Conservation (phyloP, 1,140 invertebrate genomes). For the Elysia chlorotica region DNA sequence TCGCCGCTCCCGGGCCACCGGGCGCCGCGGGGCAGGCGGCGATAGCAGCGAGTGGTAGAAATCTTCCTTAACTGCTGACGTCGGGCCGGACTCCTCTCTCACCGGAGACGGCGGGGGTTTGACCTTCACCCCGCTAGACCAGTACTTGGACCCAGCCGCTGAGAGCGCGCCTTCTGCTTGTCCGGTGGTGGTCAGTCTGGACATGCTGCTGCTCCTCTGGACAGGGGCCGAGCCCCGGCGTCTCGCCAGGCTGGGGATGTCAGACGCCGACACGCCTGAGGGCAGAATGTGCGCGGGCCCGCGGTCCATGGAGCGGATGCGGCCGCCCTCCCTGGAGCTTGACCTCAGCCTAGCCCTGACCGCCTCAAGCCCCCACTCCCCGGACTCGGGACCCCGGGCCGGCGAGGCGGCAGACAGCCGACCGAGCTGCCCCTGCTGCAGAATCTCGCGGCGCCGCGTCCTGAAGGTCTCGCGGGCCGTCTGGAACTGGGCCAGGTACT, state of each 20-base stretch:
- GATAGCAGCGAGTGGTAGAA: too few species aligned
- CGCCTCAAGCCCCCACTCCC: too few species aligned
- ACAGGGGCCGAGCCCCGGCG: not conserved
- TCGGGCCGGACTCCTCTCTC: too few species aligned
- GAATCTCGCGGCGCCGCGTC: constrained; percentile 11
- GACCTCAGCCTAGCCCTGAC: not conserved
- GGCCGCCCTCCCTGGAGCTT: not conserved
- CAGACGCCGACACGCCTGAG: not conserved
- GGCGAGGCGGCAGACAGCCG: constrained; percentile 9
- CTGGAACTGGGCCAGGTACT: constrained; percentile 14
- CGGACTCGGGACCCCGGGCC: too few species aligned
- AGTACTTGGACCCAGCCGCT: too few species aligned
- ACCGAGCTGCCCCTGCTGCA: constrained; percentile 1
- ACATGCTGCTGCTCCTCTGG: not conserved
- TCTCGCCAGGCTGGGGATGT: not conserved
- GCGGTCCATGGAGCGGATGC: constrained; percentile 14
- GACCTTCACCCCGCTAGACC: too few species aligned
- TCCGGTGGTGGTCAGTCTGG: not conserved
- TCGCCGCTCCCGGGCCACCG: too few species aligned
- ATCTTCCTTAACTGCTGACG: too few species aligned
- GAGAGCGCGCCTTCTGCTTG: too few species aligned
- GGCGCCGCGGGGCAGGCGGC: too few species aligned
- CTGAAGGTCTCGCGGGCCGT: constrained; percentile 13
- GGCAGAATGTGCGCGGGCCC: not conserved
- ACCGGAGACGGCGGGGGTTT: too few species aligned